Evolutionary conservation across 1,140 invertebrate genomes (phyloP).

Genomic region (Triops longicaudatus): DNA sequence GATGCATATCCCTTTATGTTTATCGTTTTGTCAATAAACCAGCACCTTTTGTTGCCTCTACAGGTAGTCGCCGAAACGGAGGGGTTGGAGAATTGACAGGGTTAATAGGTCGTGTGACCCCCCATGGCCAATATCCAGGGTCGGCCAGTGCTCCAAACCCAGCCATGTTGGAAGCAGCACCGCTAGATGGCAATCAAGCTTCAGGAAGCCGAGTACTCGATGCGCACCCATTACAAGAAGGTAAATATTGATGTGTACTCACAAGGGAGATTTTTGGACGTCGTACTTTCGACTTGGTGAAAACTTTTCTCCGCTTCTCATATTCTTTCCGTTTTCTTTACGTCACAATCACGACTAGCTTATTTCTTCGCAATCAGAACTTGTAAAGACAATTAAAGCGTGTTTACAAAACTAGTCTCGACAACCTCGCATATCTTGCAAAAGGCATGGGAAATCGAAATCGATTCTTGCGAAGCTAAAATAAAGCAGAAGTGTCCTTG

Average conservation of each 20-base stretch:
- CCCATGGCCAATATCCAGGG: not conserved
- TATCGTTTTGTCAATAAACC: not conserved
- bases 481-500: too few relatives aligned
- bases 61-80: not conserved
- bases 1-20: not conserved
- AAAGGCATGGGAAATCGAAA: too few relatives aligned
- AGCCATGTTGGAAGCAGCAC: not conserved
- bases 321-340: too few relatives aligned
- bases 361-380: too few relatives aligned
- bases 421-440: too few relatives aligned
- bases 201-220: not conserved
- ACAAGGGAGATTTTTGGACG: too few relatives aligned
- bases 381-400: too few relatives aligned
- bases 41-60: not conserved
- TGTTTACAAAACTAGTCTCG: too few relatives aligned
- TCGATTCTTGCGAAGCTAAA: too few relatives aligned
- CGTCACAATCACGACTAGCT: too few relatives aligned
- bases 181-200: not conserved
- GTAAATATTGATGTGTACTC: not conserved
- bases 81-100: not conserved
- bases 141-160: not conserved
- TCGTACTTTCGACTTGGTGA: not conserved
- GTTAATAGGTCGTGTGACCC: not conserved
- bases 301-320: too few relatives aligned
- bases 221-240: not conserved